Base-by-base conservation (phyloP, 23 tunicate species). In the Trididemnum miniatum region DNA sequence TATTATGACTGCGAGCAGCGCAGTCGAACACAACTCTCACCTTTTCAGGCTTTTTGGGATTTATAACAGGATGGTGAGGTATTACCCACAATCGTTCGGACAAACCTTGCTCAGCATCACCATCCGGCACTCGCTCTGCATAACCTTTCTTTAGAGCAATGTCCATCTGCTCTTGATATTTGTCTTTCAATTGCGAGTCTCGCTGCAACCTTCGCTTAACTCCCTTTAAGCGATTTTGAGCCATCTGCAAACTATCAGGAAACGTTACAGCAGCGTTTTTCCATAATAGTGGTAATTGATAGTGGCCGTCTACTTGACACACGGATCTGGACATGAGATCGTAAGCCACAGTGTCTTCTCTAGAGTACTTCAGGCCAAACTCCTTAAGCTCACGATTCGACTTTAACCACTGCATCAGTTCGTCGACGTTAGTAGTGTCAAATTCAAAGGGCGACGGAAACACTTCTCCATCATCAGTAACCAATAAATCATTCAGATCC, bases 21-120 rank as follows among this genome's bases (percentile, higher is more conserved):
- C 79, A 73, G 24, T 73, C 59, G 31, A 35, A 38, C 30, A 73
- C 79, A 73, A 73, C 24, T 73, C 79, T 36, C 31, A 37, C 79
- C 79, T 73, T 73, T 4, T 38, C 79, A 31, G 79, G 79, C 30
- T 73, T 73, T 20, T 37, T 15, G 2, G 79, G 59, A 59, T 73
- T 73, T 18, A 73, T 2, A 26, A 73, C 59, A 1, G 79, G 79
- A 22, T 73, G 79, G 59, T 73, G 79, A 3, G 59, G 79, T 25
- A 73, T 73, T 5, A 35, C 36, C 59, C 79, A 37, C 5, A n/a
- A 28, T 3, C 59, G 59, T 12, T 37, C 31, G 36, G 36, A 29
- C 15, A 37, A 7, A n/a, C n/a, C n/a, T n/a, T n/a, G n/a, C 18
- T 73, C 25, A 5, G 22, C 5, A 5, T 73, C 59, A 36, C 37